Evolutionary conservation across 1,140 invertebrate genomes (phyloP).

Genomic region (Andricus grossulariae): DNA sequence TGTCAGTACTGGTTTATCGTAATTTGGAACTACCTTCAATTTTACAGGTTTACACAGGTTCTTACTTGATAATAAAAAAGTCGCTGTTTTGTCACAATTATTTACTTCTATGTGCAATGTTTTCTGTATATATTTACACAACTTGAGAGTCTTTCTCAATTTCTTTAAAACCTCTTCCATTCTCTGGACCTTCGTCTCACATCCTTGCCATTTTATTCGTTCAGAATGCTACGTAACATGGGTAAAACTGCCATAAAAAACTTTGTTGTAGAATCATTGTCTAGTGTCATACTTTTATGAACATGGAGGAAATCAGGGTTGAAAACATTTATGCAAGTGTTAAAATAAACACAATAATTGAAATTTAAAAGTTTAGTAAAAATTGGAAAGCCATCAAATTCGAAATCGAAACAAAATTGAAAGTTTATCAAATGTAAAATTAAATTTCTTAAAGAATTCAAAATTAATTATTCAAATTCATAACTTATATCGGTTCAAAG

Average conservation of each 20-base stretch:
- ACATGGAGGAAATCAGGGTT: not conserved
- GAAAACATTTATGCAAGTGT: not conserved
- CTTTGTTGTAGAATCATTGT: conserved; percentile 10
- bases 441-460: too few species aligned
- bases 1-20: not conserved
- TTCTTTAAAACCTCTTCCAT: not conserved
- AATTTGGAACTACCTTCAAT: conserved; percentile 3
- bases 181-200: not conserved
- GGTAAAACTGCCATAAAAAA: too few species aligned
- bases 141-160: not conserved
- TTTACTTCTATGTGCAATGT: conserved; percentile 4
- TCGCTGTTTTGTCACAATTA: not conserved
- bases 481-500: too few species aligned
- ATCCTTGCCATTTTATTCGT: not conserved
- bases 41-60: not conserved
- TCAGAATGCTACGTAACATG: not conserved
- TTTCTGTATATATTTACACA: conserved; percentile 23
- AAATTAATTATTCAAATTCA: too few species aligned
- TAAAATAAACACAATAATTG: not conserved
- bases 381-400: too few species aligned
- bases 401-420: too few species aligned
- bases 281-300: not conserved
- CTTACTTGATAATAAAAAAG: not conserved
- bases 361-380: not conserved
- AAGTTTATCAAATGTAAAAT: too few species aligned